Evolutionary conservation across 2,888 invertebrate species (phyloP), one percentile per base, ranked within the genome.

Genomic region (Malthinus seriepunctatus): DNA sequence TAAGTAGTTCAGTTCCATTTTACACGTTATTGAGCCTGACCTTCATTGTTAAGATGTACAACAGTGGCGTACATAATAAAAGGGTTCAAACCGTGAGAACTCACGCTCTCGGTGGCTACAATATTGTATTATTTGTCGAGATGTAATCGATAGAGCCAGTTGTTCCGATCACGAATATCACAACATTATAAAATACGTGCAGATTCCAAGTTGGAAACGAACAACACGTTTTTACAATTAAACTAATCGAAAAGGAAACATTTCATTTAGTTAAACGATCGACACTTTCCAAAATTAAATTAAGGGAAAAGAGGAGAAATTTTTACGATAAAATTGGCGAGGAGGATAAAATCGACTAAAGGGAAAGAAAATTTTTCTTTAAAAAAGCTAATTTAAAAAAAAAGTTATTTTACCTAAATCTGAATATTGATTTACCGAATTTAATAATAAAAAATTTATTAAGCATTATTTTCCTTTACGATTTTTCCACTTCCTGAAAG

Each of bases 31-130:
- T 23, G 39, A 42, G 14, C 39, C n/a, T 42, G 39, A 42, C 39
- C 39, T 42, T 42, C 39, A 23, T 42, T 23, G 39, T 15, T 42
- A 42, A 42, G 39, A 42, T 42, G 39, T 42, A n/a, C 39, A 42
- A 42, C 39, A 42, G 39, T 59, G 59, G 59, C 54, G 50, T 54
- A 54, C 23, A 15, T 33, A 50, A 50, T 37, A 33, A 47, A 38
- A 49, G 15, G 23, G 50, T 32, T 54, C 49, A 51, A 53, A 53
- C 53, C 59, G 50, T 59, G 59, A 37, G 59, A 59, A 59, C 53
- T 59, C 59, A 54, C 53, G 59, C 59, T 59, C 47, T 37, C 53
- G 48, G 59, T 59, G 59, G 54, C 59, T 49, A 45, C 42, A 51
- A 54, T 50, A 37, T 45, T 50, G 54, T 59, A 38, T 37, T 44